Evolutionary conservation across 2,888 invertebrate genomes (phyloP), one percentile per base, ranked within the genome.

Genomic region (Dorcus parallelipipedus): DNA sequence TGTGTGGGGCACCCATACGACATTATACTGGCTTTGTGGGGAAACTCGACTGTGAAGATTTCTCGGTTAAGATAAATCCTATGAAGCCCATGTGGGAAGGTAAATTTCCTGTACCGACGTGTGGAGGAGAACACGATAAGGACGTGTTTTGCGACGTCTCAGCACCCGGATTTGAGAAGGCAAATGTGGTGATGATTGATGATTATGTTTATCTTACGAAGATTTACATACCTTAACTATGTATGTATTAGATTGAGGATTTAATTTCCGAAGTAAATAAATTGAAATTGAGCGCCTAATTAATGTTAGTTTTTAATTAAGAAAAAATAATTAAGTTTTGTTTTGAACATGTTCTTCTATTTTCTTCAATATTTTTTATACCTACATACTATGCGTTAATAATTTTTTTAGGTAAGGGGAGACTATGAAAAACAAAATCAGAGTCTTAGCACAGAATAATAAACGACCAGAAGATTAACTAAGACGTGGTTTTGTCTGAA

Each of bases 171-270:
- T 64, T 58, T 50, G 52, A 50, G 2, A 60, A 65, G 52, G 58
- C 59, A 8, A 63, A 63, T 48, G 60, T 63, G 6, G 23, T 62
- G 38, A 67, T 67, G 67, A 43, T 63, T 10, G 57, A 60, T 49
- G 65, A 64, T 51, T 59, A 56, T 43, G 51, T 58, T 38, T 67
- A 67, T 38, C 20, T 49, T 48, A 49, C 65, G 2, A 45, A 57
- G 20, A 61, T 64, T 48, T 59, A 66, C 38, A 43, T 64, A 42
- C 58, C 54, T 14, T 60, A 54, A 56, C 14, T 14, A 14, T 14
- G 14, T 50, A 49, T 14, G 14, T 14, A 49, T 17, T 33, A 33
- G 1, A 33, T 33, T 33, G 26, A 33, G 7, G 26, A 33, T 33
- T 33, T 33, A 33, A 33, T 33, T 33, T 0, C 5, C 7, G 3